Base-by-base conservation (phyloP, 2,113 vertebrate species). In the Poeciliopsis prolifica region DNA sequence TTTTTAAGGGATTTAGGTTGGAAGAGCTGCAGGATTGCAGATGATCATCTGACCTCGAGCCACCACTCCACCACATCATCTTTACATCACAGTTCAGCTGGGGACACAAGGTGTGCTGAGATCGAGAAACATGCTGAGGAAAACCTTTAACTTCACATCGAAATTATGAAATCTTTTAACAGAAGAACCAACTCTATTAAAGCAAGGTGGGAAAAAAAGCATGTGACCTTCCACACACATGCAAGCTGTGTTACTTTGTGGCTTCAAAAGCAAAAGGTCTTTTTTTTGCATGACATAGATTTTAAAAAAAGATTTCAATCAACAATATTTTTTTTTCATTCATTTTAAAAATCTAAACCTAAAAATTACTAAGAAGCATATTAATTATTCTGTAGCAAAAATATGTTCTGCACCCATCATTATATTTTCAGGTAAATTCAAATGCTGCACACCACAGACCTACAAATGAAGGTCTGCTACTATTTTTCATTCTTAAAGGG, bases 1-100 rank as follows among this genome's bases (percentile, higher is more conserved):
- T 64, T 76, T 86, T 82, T 37, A 30, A 67, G 61, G 48, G 67
- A 67, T 81, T 69, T 65, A 44, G 64, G 71, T 61, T 77, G 60
- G 48, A 76, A 65, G 48, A 66, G 42, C 4, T 70, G 22, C 65
- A 70, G 31, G 12, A 68, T 14, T 58, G 5, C 1, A 67, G 12
- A 29, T 37, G 37, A 62, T 71, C 37, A 73, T 80, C 67, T 31
- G 74, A 70, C 85, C 82, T 61, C 22, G 51, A 68, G 69, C 70
- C 72, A 72, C 62, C 61, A 68, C 69, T 75, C 58, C 65, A 77
- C 73, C 71, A 11, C 67, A 58, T 19, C 65, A 51, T 73, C 35
- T 44, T 80, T 24, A 62, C 70, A 66, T 68, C 67, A 68, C 35
- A 29, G 83, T 78, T 82, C 65, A 88, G 1, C 77, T 69, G 64